Conservation (phyloP, 2,797 vertebrate species). For the Rhinatrema bivittatum region DNA sequence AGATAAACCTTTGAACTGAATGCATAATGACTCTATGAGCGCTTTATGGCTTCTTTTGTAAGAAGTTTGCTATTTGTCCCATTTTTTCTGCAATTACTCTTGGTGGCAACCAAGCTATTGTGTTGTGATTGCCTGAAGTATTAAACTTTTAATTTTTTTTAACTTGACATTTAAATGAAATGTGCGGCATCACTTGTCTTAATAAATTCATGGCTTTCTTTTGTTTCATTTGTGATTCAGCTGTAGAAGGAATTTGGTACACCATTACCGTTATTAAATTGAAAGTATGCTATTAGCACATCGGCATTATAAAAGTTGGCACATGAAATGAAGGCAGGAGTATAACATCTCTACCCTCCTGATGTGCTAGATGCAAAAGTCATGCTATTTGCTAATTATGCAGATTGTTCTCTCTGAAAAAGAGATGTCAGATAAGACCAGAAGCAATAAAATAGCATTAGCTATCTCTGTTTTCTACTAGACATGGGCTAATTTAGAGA, state of each 20-base stretch:
- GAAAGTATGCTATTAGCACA: slow-evolving; percentile 47
- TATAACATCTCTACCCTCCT: slow-evolving; percentile 24
- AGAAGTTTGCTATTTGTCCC: slow-evolving; percentile 6
- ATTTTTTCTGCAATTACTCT: slow-evolving; percentile 14
- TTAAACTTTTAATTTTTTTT: slow-evolving; percentile 15
- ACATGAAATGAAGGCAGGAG: slow-evolving; percentile 25
- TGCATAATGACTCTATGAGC: background rate
- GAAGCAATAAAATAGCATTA: slow-evolving; percentile 16
- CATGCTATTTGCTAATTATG: slow-evolving; percentile 43
- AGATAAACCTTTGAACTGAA: slow-evolving; percentile 3
- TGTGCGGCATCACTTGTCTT: slow-evolving; percentile 26
- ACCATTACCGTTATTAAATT: slow-evolving; percentile 24
- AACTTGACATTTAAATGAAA: slow-evolving; percentile 35
- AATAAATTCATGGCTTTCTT: slow-evolving; percentile 21
- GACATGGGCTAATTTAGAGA: slow-evolving; percentile 27
- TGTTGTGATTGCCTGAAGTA: slow-evolving; percentile 14
- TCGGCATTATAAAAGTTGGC: slow-evolving; percentile 27
- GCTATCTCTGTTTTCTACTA: slow-evolving; percentile 28
- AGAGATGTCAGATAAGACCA: slow-evolving; percentile 18
- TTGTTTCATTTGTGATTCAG: slow-evolving; percentile 33
- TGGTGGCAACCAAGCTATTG: slow-evolving; percentile 18
- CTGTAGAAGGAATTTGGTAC: slow-evolving; percentile 16
- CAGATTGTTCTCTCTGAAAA: slow-evolving; percentile 27
- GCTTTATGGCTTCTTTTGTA: slow-evolving; percentile 4
- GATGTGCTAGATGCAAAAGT: slow-evolving; percentile 23